Base-by-base conservation (phyloP, 2,888 invertebrate species). In the Dicycla oo region DNA sequence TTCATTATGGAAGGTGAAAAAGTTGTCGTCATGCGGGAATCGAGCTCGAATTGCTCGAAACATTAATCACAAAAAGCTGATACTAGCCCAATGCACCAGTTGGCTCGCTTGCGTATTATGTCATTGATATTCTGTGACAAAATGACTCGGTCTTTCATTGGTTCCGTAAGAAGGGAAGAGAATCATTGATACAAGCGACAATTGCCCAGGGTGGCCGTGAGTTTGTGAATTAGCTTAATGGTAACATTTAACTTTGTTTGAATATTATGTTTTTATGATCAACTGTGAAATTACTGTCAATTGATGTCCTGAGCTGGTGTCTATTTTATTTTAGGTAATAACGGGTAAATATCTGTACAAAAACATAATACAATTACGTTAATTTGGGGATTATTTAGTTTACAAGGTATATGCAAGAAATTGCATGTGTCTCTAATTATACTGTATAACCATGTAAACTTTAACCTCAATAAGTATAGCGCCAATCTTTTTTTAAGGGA, bases 1-100 rank as follows among this genome's bases (percentile, higher is more conserved):
- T 45, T 23, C 7, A n/a, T 1, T 38, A 40, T 7, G 18, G 26
- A 49, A 18, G 18, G 34, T 18, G 45, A 34, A 67, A 43, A 51
- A n/a, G 8, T 26, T 43, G 43, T 49, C 43, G 54, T 80, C 30
- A 40, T 80, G 45, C 40, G 45, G 40, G 62, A 62, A 62, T 57
- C 61, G 38, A 49, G 49, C n/a, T 23, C 45, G 34, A 73, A 73
- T 53, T 30, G n/a, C 13, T 30, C 15, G 23, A 62, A 73, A 23
- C 56, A 80, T 75, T 47, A 75, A 80, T 80, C n/a, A 80, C 38
- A 53, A 58, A 80, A 80, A 18, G 57, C 80, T 80, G 75, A 75
- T 74, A 62, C 51, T 57, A 73, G 45, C 61, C 45, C 80, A 80
- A 53, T 80, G 73, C 80, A 80, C 51, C 57, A 80, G 61, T 62